Evolutionary conservation across 2,113 vertebrate species (phyloP), one percentile per base, ranked within the genome.

Genomic region (Microtus oregoni): DNA sequence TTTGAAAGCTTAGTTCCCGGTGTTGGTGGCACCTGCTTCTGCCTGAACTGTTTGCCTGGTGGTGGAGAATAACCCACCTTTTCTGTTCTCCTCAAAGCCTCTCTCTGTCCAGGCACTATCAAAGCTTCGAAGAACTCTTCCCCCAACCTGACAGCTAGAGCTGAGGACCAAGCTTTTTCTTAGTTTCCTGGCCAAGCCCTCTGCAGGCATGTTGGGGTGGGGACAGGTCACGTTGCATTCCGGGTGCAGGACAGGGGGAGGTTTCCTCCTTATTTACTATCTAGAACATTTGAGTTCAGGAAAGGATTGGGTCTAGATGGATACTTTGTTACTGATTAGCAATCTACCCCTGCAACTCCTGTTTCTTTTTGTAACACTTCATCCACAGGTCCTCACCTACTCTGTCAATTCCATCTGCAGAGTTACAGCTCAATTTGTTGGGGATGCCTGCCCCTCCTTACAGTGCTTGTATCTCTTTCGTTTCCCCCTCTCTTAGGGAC

Each of bases 261-360:
- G 14, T 82, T 91, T 96, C 87, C 72, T 47, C 82, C 72, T 82
- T 91, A 55, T 94, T 96, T 92, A 61, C 79, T 92, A 32, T 30
- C 32, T 55, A 38, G 47, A 15, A 68, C 13, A 8, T 77, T 44
- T 1, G 70, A 78, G 89, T 89, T 92, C 92, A 96, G 92, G 94
- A 78, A 73, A 90, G 88, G 94, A 52, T 90, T 93, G 28, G 58
- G 83, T 76, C 32, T 47, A 28, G 72, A 95, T 63, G 93, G 90
- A 63, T 96, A 97, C 97, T 97, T 96, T 94, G 97, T 98, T 98
- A 97, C 97, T 32, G 88, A 95, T 95, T 76, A 93, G 93, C 76
- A 70, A 93, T 94, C 96, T 97, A 70, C 30, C 24, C 28, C 38
- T 38, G 22, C 38, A 90, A 89, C 97, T 97, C 78, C 0, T 68